Evolutionary conservation across 2,113 vertebrate genomes (phyloP).

Genomic region (Phocoena phocoena): DNA sequence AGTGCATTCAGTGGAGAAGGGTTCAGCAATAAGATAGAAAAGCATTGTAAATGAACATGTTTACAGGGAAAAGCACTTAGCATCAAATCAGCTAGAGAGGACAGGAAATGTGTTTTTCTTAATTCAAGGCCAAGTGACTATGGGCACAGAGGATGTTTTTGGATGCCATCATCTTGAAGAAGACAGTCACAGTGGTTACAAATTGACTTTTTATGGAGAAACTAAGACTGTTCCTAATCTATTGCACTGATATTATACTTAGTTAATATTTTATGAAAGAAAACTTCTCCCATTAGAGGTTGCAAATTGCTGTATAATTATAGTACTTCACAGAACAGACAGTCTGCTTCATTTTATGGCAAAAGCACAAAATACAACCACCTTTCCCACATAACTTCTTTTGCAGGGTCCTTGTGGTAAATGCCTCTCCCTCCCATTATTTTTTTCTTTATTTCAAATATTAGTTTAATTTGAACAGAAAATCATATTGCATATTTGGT

Average conservation of each 20-base stretch:
- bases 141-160: slow-evolving; percentile 62
- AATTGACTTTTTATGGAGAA: slow-evolving; percentile 87
- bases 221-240: slow-evolving; percentile 86
- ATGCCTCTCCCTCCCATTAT: neutral
- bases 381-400: slow-evolving; percentile 71
- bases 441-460: slow-evolving; percentile 74
- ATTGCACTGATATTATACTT: slow-evolving; percentile 87
- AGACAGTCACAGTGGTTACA: slow-evolving; percentile 78
- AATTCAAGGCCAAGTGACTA: slow-evolving; percentile 67
- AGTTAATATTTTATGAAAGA: slow-evolving; percentile 90
- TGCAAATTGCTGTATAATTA: slow-evolving; percentile 88
- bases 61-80: slow-evolving; percentile 67
- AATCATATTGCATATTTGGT: neutral
- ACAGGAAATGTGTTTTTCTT: slow-evolving; percentile 45
- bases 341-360: slow-evolving; percentile 81
- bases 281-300: slow-evolving; percentile 86
- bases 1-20: neutral
- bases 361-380: slow-evolving; percentile 79
- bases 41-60: slow-evolving; percentile 38
- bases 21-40: neutral
- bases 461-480: slow-evolving; percentile 74
- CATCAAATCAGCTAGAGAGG: slow-evolving; percentile 47
- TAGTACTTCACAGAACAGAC: slow-evolving; percentile 83
- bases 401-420: slow-evolving; percentile 71
- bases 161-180: slow-evolving; percentile 73